These are phyloP conservation scores for Zaprionus ghesquierei DNA, from an alignment of 1,140 invertebrate species.

Conservation along the genomic window DNA sequence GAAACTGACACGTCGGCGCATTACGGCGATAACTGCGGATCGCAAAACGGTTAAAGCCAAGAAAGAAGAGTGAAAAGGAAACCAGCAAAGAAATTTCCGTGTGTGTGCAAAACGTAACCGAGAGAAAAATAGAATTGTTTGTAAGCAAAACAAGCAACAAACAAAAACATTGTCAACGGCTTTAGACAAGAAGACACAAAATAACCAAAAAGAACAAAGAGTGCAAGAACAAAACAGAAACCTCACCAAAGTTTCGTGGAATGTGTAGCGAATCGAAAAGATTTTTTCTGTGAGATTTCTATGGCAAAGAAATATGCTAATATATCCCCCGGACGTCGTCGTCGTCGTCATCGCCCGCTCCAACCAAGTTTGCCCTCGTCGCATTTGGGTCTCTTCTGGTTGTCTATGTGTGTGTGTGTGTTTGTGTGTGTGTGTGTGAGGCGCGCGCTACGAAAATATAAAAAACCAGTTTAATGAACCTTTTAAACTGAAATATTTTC, in stretches of 20 bases:
- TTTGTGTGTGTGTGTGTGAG: conserved; percentile 35
- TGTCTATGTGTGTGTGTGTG: conserved; percentile 35
- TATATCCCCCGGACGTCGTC: conserved; percentile 37
- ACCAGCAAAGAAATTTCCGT: conserved; percentile 20
- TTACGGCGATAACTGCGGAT: conserved; percentile 25
- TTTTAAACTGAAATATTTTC: conserved; percentile 75
- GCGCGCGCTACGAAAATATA: conserved; percentile 38
- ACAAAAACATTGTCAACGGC: conserved; percentile 10
- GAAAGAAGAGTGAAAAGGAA: conserved; percentile 49
- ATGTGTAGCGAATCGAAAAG: conserved; percentile 72
- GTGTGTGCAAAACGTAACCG: conserved; percentile 38
- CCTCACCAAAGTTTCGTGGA: conserved; percentile 39
- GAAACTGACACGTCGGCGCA: conserved; percentile 80
- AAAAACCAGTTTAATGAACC: conserved; percentile 82
- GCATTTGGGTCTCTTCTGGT: conserved; percentile 48
- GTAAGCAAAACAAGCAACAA: conserved; percentile 34
- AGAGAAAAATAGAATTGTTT: conserved; percentile 48
- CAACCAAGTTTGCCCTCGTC: conserved; percentile 54
- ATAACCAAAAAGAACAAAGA: conserved; percentile 16
- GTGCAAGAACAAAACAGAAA: conserved; percentile 12
- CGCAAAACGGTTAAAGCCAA: conserved; percentile 48
- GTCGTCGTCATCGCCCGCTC: not conserved
- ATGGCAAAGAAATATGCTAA: conserved; percentile 77
- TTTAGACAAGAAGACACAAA: conserved; percentile 22
- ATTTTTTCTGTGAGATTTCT: conserved; percentile 73